These are phyloP conservation scores for Phrynocephalus vlangalii DNA, from an alignment of 2,797 vertebrate species.

Conservation along the genomic window DNA sequence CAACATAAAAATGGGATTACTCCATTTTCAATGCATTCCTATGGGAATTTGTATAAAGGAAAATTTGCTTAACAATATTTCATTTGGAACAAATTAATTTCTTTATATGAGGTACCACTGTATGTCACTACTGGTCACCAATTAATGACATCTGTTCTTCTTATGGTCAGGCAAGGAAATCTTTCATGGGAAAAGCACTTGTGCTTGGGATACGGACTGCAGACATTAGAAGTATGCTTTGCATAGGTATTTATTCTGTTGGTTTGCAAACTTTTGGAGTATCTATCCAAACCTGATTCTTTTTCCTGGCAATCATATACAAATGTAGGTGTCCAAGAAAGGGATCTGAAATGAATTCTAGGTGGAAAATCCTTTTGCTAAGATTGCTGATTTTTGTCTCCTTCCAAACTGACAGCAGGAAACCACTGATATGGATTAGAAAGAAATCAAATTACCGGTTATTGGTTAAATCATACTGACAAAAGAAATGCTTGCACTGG, in stretches of 20 bases:
- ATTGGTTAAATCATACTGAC: not conserved
- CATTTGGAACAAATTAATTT: too few species aligned
- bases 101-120: too few species aligned
- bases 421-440: not conserved
- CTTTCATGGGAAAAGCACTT: not conserved
- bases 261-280: not conserved
- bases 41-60: too few species aligned
- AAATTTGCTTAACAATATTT: too few species aligned
- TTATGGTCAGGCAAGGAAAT: not conserved
- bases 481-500: constrained; percentile 53
- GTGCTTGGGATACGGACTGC: not conserved
- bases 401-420: not conserved
- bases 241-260: too few species aligned
- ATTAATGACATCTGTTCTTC: not conserved
- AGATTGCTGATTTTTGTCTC: not conserved
- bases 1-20: too few species aligned
- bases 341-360: not conserved
- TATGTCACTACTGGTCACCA: not conserved
- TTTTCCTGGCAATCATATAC: not conserved
- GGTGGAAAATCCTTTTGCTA: not conserved
- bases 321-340: not conserved
- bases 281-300: not conserved
- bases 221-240: not conserved
- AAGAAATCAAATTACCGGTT: not conserved
- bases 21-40: too few species aligned